Percentiles rank a stretch among this genome's conserved stretches.
phyloP scores from a whole-genome alignment of 2,113 vertebrate species.

The Scophthalmus maximus region DNA sequence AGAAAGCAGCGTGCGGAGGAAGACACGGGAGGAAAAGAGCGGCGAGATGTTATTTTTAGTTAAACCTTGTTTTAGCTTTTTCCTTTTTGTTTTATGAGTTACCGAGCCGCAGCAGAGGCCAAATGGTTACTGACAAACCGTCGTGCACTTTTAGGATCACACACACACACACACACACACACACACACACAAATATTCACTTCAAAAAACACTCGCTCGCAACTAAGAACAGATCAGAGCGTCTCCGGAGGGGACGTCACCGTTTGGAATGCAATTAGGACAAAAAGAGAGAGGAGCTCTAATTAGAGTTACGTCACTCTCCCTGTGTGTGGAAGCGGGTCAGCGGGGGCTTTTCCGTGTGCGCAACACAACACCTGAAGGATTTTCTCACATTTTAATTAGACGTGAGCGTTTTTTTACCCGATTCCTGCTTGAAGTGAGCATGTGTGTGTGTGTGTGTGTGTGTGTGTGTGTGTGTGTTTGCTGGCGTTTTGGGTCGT shows the following conservation, averaged over 20 bases:
- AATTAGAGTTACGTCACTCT: slow-evolving; percentile 43
- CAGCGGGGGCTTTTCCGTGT: slow-evolving; percentile 28
- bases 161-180: neutral
- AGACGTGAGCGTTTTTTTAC: slow-evolving; percentile 19
- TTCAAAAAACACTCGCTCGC: neutral
- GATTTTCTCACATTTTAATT: slow-evolving; percentile 41
- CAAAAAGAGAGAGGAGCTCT: slow-evolving; percentile 23
- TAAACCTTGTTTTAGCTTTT: too few relatives aligned
- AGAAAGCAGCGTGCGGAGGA: rapidly evolving
- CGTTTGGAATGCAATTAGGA: slow-evolving; percentile 10
- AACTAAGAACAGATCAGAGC: neutral
- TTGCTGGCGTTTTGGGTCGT: too few relatives aligned
- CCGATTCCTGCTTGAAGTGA: neutral
- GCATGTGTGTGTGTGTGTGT: neutral
- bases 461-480: too few relatives aligned
- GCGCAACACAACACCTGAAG: slow-evolving; percentile 24
- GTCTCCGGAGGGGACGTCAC: slow-evolving; percentile 18
- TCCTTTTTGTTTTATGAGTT: neutral
- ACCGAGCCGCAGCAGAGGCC: neutral
- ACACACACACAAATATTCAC: neutral
- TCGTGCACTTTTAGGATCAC: neutral
- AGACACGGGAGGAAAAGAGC: too few relatives aligned
- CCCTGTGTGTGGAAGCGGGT: slow-evolving; percentile 37
- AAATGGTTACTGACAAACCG: slow-evolving; percentile 20
- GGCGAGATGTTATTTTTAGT: neutral